Percentiles rank a stretch among this genome's conserved stretches.
Evolutionary conservation across 23 tunicate species (phyloP).

Genomic region (Oikopleura dioica): DNA sequence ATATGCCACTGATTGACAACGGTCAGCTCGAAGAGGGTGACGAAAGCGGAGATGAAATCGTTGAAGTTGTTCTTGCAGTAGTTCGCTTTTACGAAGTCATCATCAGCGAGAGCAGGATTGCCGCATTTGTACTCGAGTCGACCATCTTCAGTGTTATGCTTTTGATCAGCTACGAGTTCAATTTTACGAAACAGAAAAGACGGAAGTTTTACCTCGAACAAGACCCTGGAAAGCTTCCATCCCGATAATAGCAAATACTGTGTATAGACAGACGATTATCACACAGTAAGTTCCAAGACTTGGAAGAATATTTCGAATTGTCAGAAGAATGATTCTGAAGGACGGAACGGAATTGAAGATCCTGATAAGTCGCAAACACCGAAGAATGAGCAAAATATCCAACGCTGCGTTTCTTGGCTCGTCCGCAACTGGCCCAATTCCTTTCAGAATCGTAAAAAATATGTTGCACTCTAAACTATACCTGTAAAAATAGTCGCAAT

Average conservation of each 20-base stretch:
- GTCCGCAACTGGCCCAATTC: too few relatives aligned
- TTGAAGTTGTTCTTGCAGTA: constrained; percentile 90
- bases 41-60: constrained; percentile 50
- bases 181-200: too few relatives aligned
- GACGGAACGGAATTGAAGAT: constrained; percentile 42
- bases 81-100: constrained; percentile 56
- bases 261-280: constrained; percentile 28
- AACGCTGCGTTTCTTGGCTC: constrained; percentile 53
- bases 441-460: too few relatives aligned
- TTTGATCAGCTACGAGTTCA: constrained; percentile 14
- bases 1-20: constrained; percentile 99
- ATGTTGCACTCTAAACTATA: too few relatives aligned
- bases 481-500: constrained; percentile 64
- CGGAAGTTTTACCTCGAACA: constrained; percentile 22
- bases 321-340: constrained; percentile 51
- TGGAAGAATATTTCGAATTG: constrained; percentile 70
- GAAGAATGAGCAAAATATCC: constrained; percentile 53
- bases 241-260: constrained; percentile 51
- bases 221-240: constrained; percentile 47
- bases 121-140: constrained; percentile 27
- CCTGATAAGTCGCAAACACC: constrained; percentile 61
- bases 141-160: constrained; percentile 14
- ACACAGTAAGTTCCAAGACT: constrained; percentile 61
- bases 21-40: constrained; percentile 46
- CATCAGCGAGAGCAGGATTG: constrained; percentile 18